Evolutionary conservation across 2,797 vertebrate genomes (phyloP), one percentile per base, ranked within the genome.

Genomic region (Stomatorhinus walkeri): DNA sequence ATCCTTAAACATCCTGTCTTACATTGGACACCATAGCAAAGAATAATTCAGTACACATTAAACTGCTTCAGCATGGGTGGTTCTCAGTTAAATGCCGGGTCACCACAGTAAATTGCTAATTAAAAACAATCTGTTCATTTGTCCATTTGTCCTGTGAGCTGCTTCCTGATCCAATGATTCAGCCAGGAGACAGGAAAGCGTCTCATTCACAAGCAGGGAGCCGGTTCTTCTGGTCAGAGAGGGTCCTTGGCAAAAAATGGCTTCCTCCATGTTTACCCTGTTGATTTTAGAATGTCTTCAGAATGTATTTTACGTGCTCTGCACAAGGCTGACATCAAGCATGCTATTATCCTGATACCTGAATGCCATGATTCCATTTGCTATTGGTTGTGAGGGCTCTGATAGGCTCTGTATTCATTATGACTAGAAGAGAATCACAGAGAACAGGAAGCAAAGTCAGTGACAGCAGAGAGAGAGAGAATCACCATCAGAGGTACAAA

Each of bases 101-200:
- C 79, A 40, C 24, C 5, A 54, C 22, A 52, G 56, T 32, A 52
- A 85, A 85, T 48, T 49, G 81, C 56, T 83, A 85, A 64, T 85
- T 49, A 68, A 87, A 89, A 87, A 46, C 52, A 87, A 87, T 89
- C 84, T 54, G n/a, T 28, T 59, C 68, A 22, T 84, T 49, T 19
- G 22, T 76, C 19, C 46, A 61, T 68, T 43, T 86, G 61, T 24
- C 22, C 54, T 49, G 48, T 22, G 68, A 28, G 22, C 12, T 32
- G 64, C 51, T 79, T 40, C 5, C 36, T 4, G 40, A 76, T 83
- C 72, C 72, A 87, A 24, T 89, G 68, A 87, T 14, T 84, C 79
- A 84, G 14, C 49, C 76, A 51, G 68, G 10, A 56, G 72, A 36
- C 10, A 22, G 49, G 56, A 88, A 52, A 36, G 32, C 46, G 1